Evolutionary conservation across 2,888 invertebrate species (phyloP), one percentile per base, ranked within the genome.

Genomic region (Volucella inanis): DNA sequence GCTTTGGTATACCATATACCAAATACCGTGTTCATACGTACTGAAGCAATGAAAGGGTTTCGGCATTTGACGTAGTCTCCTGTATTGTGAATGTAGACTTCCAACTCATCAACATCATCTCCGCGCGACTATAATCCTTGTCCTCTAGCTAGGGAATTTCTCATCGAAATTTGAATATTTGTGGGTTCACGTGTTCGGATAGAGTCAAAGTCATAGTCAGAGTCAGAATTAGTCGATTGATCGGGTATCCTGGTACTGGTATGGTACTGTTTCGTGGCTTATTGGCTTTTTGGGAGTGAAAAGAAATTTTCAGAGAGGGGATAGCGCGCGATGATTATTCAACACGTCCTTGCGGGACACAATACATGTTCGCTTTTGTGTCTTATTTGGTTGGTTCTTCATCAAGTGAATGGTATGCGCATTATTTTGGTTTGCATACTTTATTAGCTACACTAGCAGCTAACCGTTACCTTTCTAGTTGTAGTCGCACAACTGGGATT

Each of bases 111-210:
- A 77, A 71, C 78, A 84, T 75, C 86, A 85, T 77, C 74, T 74
- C 79, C 82, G 82, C 89, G 90, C 90, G 90, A 89, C 90, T 89
- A 90, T 90, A 90, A 90, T 90, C 90, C 90, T 89, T 90, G 90
- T 90, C 88, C 89, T 89, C 89, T 87, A 89, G 81, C 90, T 87
- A 88, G 91, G 91, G 91, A 91, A 91, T 92, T 90, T 89, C 89
- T 90, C 89, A 90, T 90, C 89, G 90, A 90, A 92, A 89, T 89
- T 89, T 89, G 88, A 89, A 89, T 89, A 87, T 85, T 84, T 90
- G 89, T 89, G 90, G 90, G 89, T 90, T 90, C 89, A 89, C 90
- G 90, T 90, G 90, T 89, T 90, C 81, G 79, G 61, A 79, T 59
- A 68, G 72, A 31, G 31, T 31, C 31, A 31, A 31, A 31, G 31